Evolutionary conservation across 2,113 vertebrate genomes (phyloP), one percentile per base, ranked within the genome.

Genomic region (Spheniscus mendiculus): DNA sequence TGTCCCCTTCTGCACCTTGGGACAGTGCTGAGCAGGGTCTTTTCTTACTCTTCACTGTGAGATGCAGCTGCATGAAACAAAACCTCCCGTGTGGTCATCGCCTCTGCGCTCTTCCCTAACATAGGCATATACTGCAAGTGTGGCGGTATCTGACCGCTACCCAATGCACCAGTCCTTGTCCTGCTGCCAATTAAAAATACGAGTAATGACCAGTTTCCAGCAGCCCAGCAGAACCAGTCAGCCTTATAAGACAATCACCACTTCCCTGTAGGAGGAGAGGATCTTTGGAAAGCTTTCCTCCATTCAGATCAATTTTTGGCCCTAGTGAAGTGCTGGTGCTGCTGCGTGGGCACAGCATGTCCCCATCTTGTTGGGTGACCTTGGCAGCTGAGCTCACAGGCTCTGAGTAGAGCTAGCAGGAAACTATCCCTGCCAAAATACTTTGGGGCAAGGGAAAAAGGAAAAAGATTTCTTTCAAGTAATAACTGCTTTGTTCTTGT

Each of bases 41-140:
- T 89, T 20, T 70, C 78, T 62, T 49, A 8, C 45, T 45, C 38
- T 55, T 65, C 9, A 25, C 12, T 34, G 32, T 45, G 66, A 89
- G 22, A 66, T 16, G 11, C n/a, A 52, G 15, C 38, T 55, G 27
- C 34, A 16, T 34, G 61, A 53, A 85, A 49, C 14, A 47, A 55
- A 86, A 18, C 6, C 26, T n/a, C 36, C 29, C 0, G 1, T 19
- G 12, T 40, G 49, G 36, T 18, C 36, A 15, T 42, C 1, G 1
- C 23, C 20, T 44, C 40, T 17, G 21, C 0, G 2, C 21, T 78
- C 32, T 40, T 85, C 44, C 49, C 32, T 66, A 11, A 66, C 0
- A 2, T 9, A 26, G 25, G 29, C 36, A 23, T 11, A 26, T 45
- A 12, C 34, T 38, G 53, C 40, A 56, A 79, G 21, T 10, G 29